phyloP scores from a whole-genome alignment of 2,888 invertebrate species.

The Scrobipalpa atriplicella region DNA sequence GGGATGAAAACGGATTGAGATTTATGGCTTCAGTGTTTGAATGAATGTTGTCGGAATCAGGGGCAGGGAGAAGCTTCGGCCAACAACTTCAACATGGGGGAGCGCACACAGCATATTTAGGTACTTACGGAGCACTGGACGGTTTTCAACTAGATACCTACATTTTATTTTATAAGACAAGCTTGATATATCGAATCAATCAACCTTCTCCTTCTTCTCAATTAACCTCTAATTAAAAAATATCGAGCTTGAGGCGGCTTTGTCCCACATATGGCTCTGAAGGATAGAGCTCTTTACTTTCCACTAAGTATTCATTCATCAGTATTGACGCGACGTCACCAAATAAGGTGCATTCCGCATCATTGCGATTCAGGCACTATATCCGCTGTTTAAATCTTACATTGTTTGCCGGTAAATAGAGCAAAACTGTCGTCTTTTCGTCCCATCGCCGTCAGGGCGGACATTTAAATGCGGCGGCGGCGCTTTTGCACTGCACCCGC shows the following conservation, averaged over 20 bases:
- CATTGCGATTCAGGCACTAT: constrained; percentile 18
- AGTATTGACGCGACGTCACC: constrained; percentile 15
- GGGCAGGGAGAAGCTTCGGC: too few relatives aligned
- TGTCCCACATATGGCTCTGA: background rate
- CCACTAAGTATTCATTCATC: constrained; percentile 12
- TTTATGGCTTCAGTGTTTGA: background rate
- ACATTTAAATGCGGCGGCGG: constrained; percentile 77
- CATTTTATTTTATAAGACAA: too few relatives aligned
- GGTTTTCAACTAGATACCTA: too few relatives aligned
- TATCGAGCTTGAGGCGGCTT: background rate
- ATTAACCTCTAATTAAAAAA: background rate
- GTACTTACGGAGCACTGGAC: background rate
- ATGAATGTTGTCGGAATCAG: background rate
- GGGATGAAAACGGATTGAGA: background rate
- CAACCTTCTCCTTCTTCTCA: too few relatives aligned
- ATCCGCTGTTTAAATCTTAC: constrained; percentile 16
- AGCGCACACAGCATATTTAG: too few relatives aligned
- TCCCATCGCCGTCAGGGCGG: constrained; percentile 49
- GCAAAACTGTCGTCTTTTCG: constrained; percentile 55
- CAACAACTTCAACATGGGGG: too few relatives aligned
- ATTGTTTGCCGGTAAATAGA: constrained; percentile 63
- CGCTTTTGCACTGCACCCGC: constrained; percentile 62
- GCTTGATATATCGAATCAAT: too few relatives aligned
- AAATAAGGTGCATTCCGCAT: constrained; percentile 17
- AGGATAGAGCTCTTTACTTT: background rate